Evolutionary conservation across 2,797 vertebrate genomes (phyloP).

Genomic region (Microctenopoma steveboyesi): DNA sequence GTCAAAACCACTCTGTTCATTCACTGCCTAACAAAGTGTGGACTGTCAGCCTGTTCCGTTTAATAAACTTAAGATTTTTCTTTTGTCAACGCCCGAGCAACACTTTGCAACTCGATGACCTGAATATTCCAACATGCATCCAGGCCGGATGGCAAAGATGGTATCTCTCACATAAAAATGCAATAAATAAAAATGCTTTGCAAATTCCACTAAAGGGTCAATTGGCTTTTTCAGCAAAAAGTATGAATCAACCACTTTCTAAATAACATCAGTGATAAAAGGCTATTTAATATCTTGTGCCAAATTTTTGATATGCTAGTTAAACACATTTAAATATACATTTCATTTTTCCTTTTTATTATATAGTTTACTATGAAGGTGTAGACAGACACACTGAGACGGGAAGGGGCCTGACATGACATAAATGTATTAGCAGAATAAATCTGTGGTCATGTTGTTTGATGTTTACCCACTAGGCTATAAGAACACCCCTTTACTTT

Average conservation of each 20-base stretch:
- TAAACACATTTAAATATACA: background rate
- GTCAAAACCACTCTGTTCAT: slow-evolving; percentile 98
- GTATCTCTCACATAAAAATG: slow-evolving; percentile 50
- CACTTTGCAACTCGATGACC: slow-evolving; percentile 81
- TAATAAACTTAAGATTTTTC: slow-evolving; percentile 89
- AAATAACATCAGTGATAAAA: background rate
- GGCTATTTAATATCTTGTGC: background rate
- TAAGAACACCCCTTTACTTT: background rate
- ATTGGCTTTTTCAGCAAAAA: slow-evolving; percentile 12
- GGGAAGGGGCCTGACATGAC: background rate
- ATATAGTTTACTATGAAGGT: background rate
- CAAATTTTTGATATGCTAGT: background rate
- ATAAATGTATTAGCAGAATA: background rate
- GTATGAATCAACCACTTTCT: background rate
- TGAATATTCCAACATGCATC: slow-evolving; percentile 71
- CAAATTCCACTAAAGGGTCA: slow-evolving; percentile 24
- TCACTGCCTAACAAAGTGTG: slow-evolving; percentile 94
- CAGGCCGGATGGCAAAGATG: slow-evolving; percentile 57
- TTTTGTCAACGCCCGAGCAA: slow-evolving; percentile 77
- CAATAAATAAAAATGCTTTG: slow-evolving; percentile 28
- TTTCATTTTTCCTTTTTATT: background rate
- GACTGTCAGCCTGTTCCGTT: slow-evolving; percentile 91
- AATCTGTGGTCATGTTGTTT: fast-evolving
- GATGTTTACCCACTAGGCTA: background rate
- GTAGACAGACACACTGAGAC: background rate